Conservation (phyloP, 2,113 vertebrate species). For the Saguinus midas region DNA sequence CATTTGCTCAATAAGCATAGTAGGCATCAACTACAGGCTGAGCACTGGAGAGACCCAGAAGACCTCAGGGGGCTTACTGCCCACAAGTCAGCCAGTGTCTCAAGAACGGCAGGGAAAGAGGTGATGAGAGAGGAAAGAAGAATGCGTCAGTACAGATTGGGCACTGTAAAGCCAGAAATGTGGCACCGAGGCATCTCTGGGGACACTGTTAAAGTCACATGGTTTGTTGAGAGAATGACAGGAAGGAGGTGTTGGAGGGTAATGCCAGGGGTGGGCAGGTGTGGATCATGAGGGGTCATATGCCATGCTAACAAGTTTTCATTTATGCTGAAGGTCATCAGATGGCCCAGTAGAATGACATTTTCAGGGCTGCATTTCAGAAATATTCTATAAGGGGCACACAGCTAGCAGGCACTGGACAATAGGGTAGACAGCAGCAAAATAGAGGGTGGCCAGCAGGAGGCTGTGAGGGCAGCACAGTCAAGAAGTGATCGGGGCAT, state of each 20-base stretch:
- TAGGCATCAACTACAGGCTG: not conserved
- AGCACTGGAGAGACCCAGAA: not conserved
- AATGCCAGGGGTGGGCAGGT: not conserved
- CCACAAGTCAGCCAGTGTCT: accelerated
- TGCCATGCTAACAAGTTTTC: not conserved
- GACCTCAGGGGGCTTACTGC: not conserved
- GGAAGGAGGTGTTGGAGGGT: not conserved
- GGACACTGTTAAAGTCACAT: too few relatives aligned
- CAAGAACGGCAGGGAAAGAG: not conserved
- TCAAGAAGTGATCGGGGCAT: not conserved
- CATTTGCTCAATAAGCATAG: not conserved
- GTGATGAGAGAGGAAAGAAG: not conserved
- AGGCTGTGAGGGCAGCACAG: not conserved
- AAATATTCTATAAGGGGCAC: not conserved
- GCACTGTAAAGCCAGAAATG: accelerated
- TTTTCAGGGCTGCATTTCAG: accelerated
- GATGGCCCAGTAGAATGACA: not conserved
- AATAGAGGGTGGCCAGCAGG: not conserved
- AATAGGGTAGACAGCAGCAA: not conserved
- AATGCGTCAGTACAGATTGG: accelerated
- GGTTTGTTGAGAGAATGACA: not conserved
- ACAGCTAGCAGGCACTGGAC: accelerated
- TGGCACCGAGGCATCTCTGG: accelerated
- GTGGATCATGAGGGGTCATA: not conserved
- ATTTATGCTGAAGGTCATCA: not conserved